phyloP scores from a whole-genome alignment of 2,888 invertebrate genomes.

The Brachyptera risi region DNA sequence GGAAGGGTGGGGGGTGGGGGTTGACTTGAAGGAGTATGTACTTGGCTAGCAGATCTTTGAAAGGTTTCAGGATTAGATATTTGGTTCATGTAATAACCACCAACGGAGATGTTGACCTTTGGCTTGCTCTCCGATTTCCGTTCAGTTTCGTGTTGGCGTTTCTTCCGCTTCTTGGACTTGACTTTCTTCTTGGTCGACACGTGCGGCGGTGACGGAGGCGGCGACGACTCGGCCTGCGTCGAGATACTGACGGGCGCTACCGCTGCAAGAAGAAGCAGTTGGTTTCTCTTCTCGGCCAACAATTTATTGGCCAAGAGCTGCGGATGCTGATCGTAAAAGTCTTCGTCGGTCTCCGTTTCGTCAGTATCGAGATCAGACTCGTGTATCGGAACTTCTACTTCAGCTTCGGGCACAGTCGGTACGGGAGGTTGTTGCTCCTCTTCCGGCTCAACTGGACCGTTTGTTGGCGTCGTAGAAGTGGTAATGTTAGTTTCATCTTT shows the following conservation, averaged over 20 bases:
- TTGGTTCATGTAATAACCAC: slow-evolving; percentile 38
- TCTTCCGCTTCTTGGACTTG: slow-evolving; percentile 65
- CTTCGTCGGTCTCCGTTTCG: slow-evolving; percentile 82
- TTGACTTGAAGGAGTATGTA: neutral
- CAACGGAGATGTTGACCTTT: slow-evolving; percentile 53
- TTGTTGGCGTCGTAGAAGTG: slow-evolving; percentile 2
- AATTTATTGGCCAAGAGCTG: slow-evolving; percentile 68
- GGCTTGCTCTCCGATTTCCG: slow-evolving; percentile 47
- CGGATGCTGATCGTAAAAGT: slow-evolving; percentile 81
- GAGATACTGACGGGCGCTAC: slow-evolving; percentile 46
- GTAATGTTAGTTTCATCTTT: slow-evolving; percentile 47
- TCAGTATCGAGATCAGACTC: slow-evolving; percentile 84
- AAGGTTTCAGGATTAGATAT: neutral
- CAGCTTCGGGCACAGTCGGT: slow-evolving; percentile 32
- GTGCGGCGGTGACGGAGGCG: neutral
- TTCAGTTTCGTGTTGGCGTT: slow-evolving; percentile 45
- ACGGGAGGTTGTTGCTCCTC: slow-evolving; percentile 41
- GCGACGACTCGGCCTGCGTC: slow-evolving; percentile 25
- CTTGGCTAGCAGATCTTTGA: neutral
- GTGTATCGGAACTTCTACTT: slow-evolving; percentile 59
- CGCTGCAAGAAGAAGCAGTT: slow-evolving; percentile 58
- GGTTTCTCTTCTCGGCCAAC: slow-evolving; percentile 69
- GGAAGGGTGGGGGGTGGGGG: neutral
- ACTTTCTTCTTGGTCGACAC: slow-evolving; percentile 45
- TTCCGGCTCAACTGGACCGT: slow-evolving; percentile 23